Base-by-base conservation (phyloP, 1,140 invertebrate species). In the Laodelphax striatellus region DNA sequence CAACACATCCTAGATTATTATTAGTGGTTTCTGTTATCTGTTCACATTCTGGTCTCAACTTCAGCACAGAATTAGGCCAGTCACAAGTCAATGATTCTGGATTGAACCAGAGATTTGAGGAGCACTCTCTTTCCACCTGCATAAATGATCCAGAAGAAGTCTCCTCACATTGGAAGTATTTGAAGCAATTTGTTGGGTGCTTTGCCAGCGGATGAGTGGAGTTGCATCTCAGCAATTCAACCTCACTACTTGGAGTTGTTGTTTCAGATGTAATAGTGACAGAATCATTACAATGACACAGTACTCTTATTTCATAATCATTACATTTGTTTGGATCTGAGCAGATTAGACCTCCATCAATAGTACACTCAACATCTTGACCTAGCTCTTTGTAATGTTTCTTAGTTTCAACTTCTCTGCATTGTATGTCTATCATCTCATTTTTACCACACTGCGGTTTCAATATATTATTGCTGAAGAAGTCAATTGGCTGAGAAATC, bases 281-380 rank as follows among this genome's bases (percentile, higher is more conserved):
- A 42, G 22, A 59, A 19, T 31, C 13, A 58, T 68, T 66, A 68
- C 85, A 87, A 62, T 81, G 72, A 68, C 87, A 90, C 24, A 81
- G 74, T 31, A 87, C 80, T 24, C 85, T 76, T 14, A 90, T 80
- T 70, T 90, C 86, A 70, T 87, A 90, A 69, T 90, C 85, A 28
- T 76, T 71, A 68, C 83, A 85, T 14, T 73, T 72, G 1, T 50
- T 6, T 8, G 16, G 16, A 17, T 50, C 46, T 28, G 75, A 68
- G 68, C 90, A 93, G 8, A 82, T 70, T 0, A 92, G 73, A 1
- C 89, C 89, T 43, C 76, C 76, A 64, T 85, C 77, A 19, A 90
- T 67, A 66, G 80, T 84, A 68, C 90, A 93, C 52, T 85, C 79
- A 0, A 87, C 85, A 66, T 87, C 79, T 59, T 90, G 74, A 1